Conservation (phyloP, 2,113 vertebrate genomes). For the Mesembrinibis cayennensis region DNA sequence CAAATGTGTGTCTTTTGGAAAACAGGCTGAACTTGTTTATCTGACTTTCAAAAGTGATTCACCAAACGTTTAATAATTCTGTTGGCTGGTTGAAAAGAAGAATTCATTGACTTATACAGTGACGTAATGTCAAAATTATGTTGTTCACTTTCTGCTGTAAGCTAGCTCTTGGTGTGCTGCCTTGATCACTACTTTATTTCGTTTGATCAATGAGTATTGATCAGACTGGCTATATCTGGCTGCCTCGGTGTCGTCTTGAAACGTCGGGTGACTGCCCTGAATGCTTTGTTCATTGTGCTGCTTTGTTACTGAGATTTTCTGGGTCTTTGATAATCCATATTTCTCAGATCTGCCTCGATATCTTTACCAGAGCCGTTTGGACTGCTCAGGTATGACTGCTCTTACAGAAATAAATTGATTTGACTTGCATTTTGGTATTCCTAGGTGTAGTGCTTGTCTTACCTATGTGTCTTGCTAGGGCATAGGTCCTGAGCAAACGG, state of each 20-base stretch:
- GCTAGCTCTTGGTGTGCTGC: neutral
- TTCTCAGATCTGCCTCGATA: neutral
- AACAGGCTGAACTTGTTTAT: neutral
- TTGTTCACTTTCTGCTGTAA: rapidly evolving
- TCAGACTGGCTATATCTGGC: neutral
- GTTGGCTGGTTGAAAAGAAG: neutral
- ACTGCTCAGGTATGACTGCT: neutral
- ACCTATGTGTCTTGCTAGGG: too few species aligned
- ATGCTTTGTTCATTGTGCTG: neutral
- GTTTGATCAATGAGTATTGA: neutral
- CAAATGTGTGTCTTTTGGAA: rapidly evolving
- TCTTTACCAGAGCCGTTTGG: neutral
- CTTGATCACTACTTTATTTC: neutral
- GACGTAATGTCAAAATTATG: rapidly evolving
- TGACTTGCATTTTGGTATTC: neutral
- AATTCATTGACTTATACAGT: rapidly evolving
- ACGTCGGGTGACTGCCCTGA: rapidly evolving
- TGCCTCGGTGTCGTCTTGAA: neutral
- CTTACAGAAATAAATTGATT: neutral
- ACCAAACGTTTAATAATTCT: neutral
- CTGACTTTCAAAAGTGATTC: neutral
- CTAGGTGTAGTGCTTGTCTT: neutral
- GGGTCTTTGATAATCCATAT: neutral
- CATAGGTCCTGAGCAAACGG: rapidly evolving
- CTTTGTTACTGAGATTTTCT: neutral